Conservation (phyloP, 2,113 vertebrate genomes). For the Telmatochromis sp. region DNA sequence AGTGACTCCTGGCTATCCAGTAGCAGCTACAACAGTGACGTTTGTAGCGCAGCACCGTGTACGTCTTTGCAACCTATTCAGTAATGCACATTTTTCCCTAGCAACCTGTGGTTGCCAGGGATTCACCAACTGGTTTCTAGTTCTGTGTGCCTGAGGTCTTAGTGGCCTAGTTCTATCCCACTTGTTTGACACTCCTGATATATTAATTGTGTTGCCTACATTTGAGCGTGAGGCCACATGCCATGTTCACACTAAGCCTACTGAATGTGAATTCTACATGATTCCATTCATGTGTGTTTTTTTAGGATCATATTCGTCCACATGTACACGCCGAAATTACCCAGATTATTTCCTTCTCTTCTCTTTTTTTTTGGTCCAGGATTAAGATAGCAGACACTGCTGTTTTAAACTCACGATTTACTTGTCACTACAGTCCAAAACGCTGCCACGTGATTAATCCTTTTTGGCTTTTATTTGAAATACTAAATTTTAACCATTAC, state of each 20-base stretch:
- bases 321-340: rapidly evolving
- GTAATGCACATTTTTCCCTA: not conserved
- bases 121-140: not conserved
- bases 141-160: not conserved
- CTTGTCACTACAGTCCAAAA: not conserved
- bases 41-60: not conserved
- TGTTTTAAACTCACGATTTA: not conserved
- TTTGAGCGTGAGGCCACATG: not conserved
- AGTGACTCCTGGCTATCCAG: not conserved
- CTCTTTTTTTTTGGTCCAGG: not conserved
- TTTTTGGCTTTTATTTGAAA: not conserved
- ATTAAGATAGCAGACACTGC: not conserved
- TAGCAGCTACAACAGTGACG: not conserved
- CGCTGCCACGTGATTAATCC: not conserved
- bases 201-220: not conserved
- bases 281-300: not conserved
- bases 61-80: not conserved
- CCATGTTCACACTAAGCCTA: not conserved
- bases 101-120: not conserved
- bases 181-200: not conserved
- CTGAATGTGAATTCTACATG: not conserved
- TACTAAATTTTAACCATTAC: not conserved
- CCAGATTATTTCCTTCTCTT: not conserved
- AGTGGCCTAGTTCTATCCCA: not conserved
- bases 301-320: not conserved